phyloP scores from a whole-genome alignment of 1,140 invertebrate species.

The Euschistus heros region DNA sequence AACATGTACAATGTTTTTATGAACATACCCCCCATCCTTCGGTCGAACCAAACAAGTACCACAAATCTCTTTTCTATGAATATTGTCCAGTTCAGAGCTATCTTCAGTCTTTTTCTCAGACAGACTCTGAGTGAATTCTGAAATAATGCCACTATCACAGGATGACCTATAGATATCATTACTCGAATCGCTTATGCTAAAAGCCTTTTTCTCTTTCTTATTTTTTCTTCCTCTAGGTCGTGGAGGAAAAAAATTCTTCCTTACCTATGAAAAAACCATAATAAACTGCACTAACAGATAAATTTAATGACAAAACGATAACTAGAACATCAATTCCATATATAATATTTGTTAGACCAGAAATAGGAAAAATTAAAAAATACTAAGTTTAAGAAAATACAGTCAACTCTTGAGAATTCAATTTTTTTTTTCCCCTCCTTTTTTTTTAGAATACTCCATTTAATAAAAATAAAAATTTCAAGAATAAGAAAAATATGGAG shows the following conservation, averaged over 20 bases:
- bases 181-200: not conserved
- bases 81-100: not conserved
- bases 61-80: slow-evolving; percentile 11
- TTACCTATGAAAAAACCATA: slow-evolving; percentile 12
- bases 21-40: slow-evolving; percentile 21
- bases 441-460: no score
- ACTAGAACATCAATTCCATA: no score
- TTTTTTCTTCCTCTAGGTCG: slow-evolving; percentile 11
- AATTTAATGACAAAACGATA: no score
- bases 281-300: not conserved
- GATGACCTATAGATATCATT: not conserved
- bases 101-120: not conserved
- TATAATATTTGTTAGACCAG: no score
- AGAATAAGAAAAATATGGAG: no score
- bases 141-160: not conserved
- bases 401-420: no score
- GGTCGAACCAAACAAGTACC: slow-evolving; percentile 19
- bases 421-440: no score
- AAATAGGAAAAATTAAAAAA: no score
- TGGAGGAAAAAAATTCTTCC: slow-evolving; percentile 20
- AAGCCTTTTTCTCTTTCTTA: slow-evolving; percentile 1
- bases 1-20: slow-evolving; percentile 21
- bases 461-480: no score
- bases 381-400: no score
- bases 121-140: not conserved